Percentiles rank a stretch among this genome's conserved stretches.
Conservation (phyloP, 2,113 vertebrate species). For the Ptilorrhoa leucosticta region DNA sequence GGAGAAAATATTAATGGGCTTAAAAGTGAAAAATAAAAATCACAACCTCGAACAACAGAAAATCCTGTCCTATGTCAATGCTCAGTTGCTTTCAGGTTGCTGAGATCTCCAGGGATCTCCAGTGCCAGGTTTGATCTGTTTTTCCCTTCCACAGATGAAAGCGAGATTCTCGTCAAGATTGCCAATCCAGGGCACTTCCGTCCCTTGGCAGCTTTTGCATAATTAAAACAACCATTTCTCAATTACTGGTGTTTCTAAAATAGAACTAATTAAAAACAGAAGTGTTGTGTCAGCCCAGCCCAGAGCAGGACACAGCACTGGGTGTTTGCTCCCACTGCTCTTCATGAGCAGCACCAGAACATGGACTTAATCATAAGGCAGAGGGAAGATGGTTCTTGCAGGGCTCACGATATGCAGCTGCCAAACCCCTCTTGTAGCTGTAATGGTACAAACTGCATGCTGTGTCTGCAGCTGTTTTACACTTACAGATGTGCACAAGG, state of each 20-base stretch:
- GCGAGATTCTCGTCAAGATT: neutral
- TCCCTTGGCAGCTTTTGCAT: neutral
- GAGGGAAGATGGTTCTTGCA: neutral
- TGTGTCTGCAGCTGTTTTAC: neutral
- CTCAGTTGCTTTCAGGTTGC: neutral
- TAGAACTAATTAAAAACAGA: neutral
- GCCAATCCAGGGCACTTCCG: neutral
- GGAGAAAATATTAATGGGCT: neutral
- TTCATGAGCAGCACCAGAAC: neutral
- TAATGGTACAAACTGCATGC: neutral
- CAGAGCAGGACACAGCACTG: neutral
- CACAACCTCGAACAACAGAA: neutral
- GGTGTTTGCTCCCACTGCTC: neutral
- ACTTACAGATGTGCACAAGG: neutral
- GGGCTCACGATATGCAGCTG: neutral
- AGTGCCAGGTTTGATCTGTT: neutral
- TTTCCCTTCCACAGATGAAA: neutral
- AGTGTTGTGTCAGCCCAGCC: neutral
- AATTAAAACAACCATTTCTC: neutral
- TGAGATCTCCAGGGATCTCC: neutral
- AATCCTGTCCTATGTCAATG: neutral
- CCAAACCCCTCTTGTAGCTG: neutral
- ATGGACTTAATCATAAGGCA: neutral
- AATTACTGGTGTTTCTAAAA: neutral
- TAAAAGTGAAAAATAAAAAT: neutral